Conservation (phyloP, 1,140 invertebrate genomes). For the Sipha flava region DNA sequence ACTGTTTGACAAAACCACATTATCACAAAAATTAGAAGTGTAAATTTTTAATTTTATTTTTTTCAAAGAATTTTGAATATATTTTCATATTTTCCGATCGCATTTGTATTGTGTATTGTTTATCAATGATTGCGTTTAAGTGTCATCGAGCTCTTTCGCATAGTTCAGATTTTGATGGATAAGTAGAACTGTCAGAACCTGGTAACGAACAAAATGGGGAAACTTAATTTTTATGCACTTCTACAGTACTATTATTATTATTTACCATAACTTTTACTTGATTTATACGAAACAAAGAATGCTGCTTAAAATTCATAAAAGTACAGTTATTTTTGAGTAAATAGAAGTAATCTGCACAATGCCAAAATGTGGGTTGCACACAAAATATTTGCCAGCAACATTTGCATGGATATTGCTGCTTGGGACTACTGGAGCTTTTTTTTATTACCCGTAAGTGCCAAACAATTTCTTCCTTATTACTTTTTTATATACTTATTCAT, state of each 20-base stretch:
- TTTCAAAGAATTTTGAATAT: neutral
- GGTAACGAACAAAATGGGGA: neutral
- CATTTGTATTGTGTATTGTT: neutral
- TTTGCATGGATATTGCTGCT: conserved; percentile 91
- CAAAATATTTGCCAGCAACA: conserved; percentile 88
- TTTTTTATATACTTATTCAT: neutral
- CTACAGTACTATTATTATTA: neutral
- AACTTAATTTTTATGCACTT: neutral
- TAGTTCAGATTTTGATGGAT: neutral
- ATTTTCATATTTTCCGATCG: neutral
- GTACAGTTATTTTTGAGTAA: neutral
- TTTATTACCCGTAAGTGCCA: conserved; percentile 87
- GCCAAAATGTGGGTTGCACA: conserved; percentile 87
- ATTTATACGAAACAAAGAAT: neutral
- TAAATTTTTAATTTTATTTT: neutral
- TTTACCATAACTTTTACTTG: neutral
- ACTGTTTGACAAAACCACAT: conserved; percentile 8
- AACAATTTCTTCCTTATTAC: neutral
- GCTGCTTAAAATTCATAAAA: neutral
- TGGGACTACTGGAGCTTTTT: conserved; percentile 84
- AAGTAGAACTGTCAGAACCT: no score
- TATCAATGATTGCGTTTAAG: neutral
- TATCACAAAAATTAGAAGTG: conserved; percentile 21
- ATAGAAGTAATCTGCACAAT: conserved; percentile 45
- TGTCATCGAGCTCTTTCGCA: no score